Evolutionary conservation across 2,888 invertebrate species (phyloP), one percentile per base, ranked within the genome.

Genomic region (Standfussiana lucernea): DNA sequence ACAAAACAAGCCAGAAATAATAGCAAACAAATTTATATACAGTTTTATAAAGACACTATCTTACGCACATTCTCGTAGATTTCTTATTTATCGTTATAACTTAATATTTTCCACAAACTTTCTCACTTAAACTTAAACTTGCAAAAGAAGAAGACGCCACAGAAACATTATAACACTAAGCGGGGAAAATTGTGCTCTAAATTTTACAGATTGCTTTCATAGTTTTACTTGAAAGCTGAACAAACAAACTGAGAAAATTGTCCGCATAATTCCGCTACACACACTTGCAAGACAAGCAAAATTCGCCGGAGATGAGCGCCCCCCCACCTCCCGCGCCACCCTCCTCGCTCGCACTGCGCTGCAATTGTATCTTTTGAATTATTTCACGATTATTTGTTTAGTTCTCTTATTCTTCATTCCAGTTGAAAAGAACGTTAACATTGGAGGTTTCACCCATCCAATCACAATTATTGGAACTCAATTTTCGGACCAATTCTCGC

Each of bases 401-500:
- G 71, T 77, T 79, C 64, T 42, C 42, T 11, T 37, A 53, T 68
- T 64, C 71, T 80, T 84, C 67, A 69, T 72, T 62, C 45, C 28
- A 69, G 59, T 72, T 56, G 72, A 83, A 79, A 75, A 76, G 40
- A 70, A 72, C 65, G 47, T 61, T 67, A 70, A 73, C 56, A 65
- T 75, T 80, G n/a, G 66, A 64, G 65, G 75, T 80, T 79, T 76
- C 37, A 47, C 75, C 66, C 79, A 76, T 72, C n/a, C 72, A 73
- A 80, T 84, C 69, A 73, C 77, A 80, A 83, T 80, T 88, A 88
- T 88, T 72, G 84, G 84, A 88, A 86, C 86, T 84, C 77, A 86
- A 81, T 87, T 87, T 86, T 73, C 66, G 21, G 62, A 59, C 62
- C 78, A 68, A 84, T 80, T 81, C 66, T 75, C 69, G 64, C 35